Evolutionary conservation across 2,888 invertebrate species (phyloP).

Genomic region (Melipona bicolor): DNA sequence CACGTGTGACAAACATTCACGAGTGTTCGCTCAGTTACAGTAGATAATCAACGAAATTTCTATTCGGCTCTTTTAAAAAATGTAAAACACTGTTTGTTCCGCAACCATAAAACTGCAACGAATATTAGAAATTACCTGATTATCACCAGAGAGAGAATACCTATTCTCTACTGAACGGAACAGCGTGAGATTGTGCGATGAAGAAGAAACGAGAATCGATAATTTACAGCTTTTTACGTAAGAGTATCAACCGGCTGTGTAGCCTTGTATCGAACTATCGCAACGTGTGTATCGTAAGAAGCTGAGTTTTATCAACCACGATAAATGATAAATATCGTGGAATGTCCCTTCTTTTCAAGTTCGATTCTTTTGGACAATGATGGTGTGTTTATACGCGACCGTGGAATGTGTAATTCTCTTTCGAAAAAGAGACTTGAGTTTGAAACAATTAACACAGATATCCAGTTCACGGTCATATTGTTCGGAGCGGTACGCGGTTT

Average conservation of each 20-base stretch:
- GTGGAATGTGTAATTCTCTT: slow-evolving; percentile 6
- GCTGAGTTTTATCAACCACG: not conserved
- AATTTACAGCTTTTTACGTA: not conserved
- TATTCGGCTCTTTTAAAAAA: not conserved
- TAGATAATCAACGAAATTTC: not conserved
- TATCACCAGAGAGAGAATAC: not conserved
- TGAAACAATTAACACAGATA: slow-evolving; percentile 37
- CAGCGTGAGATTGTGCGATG: not conserved
- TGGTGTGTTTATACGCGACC: not conserved
- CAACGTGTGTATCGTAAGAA: not conserved
- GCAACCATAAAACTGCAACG: not conserved
- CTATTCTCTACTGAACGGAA: not conserved
- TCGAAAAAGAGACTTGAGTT: slow-evolving; percentile 11
- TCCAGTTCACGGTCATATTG: slow-evolving; percentile 49
- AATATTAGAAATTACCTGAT: not conserved
- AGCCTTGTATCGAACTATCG: not conserved
- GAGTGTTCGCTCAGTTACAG: not conserved
- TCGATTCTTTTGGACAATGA: not conserved
- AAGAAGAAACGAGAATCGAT: not conserved
- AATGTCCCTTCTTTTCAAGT: not conserved
- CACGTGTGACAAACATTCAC: not conserved
- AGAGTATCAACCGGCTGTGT: not conserved
- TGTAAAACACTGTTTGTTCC: not conserved
- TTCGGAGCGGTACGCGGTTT: slow-evolving; percentile 10
- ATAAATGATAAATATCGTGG: not conserved